Evolutionary conservation across 1,140 invertebrate genomes (phyloP).

Genomic region (Formica selysi): DNA sequence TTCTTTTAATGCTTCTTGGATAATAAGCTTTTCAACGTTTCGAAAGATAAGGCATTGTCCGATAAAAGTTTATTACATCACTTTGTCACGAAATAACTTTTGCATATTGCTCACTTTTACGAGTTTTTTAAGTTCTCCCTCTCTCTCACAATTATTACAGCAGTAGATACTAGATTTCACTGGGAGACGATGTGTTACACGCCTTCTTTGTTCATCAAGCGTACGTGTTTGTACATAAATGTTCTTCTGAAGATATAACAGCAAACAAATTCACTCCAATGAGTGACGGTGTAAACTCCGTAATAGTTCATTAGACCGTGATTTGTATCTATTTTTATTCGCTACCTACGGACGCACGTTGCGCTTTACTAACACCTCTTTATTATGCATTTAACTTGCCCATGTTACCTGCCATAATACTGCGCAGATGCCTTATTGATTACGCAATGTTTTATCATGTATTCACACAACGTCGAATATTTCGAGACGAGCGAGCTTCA

Average conservation of each 20-base stretch:
- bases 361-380: conserved; percentile 28
- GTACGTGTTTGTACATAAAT: conserved; percentile 13
- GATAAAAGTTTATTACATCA: neutral
- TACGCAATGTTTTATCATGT: conserved; percentile 41
- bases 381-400: conserved; percentile 19
- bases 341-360: conserved; percentile 20
- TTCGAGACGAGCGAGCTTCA: neutral
- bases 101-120: neutral
- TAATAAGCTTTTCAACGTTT: neutral
- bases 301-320: conserved; percentile 38
- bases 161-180: neutral
- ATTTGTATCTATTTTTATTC: conserved; percentile 47
- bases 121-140: neutral
- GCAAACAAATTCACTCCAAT: neutral
- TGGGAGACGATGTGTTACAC: neutral
- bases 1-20: neutral
- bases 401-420: conserved; percentile 29
- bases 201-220: conserved; percentile 41
- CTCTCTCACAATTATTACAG: neutral
- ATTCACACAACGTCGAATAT: conserved; percentile 18
- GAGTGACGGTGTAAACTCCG: conserved; percentile 18
- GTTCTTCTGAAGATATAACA: conserved; percentile 11
- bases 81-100: conserved; percentile 2
- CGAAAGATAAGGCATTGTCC: neutral
- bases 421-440: conserved; percentile 50